Evolutionary conservation across 2,888 invertebrate species (phyloP).

Genomic region (Apodemia zela): DNA sequence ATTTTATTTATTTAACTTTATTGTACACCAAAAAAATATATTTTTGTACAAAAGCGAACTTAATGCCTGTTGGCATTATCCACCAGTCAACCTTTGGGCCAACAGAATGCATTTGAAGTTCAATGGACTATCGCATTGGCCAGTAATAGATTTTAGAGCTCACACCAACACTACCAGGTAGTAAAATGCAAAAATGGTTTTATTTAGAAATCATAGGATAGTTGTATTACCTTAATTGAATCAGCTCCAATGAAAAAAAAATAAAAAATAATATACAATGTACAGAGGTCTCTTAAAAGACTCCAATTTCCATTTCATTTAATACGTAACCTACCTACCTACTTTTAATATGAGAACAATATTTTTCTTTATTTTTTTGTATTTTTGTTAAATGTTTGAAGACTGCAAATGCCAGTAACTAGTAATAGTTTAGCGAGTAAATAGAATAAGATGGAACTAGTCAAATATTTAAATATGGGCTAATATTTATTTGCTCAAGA

Average conservation of each 20-base stretch:
- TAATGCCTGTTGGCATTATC: too few species aligned
- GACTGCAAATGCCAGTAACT: constrained; percentile 74
- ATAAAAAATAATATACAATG: neutral
- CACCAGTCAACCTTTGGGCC: too few species aligned
- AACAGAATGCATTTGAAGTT: too few species aligned
- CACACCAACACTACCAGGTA: neutral
- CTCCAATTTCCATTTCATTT: too few species aligned
- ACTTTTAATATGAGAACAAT: neutral
- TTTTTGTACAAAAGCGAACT: too few species aligned
- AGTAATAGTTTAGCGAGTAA: constrained; percentile 54
- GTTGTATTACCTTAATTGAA: neutral
- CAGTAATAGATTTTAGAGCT: neutral
- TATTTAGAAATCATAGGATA: neutral
- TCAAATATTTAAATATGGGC: constrained; percentile 68
- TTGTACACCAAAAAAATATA: too few species aligned
- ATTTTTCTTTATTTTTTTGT: constrained; percentile 21
- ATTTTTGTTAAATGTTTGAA: constrained; percentile 43
- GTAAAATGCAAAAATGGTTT: neutral
- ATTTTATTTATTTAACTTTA: too few species aligned
- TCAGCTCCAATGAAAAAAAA: neutral
- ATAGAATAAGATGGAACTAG: constrained; percentile 71
- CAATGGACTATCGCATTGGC: neutral
- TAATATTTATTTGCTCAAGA: constrained; percentile 56
- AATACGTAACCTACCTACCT: too few species aligned
- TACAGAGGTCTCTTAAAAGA: neutral